A percentile compares a stretch with the other conserved stretches of the same genome.
These are phyloP conservation scores for Pogonomyrmex barbatus DNA, from an alignment of 1,140 invertebrate genomes.

Conservation along the genomic window DNA sequence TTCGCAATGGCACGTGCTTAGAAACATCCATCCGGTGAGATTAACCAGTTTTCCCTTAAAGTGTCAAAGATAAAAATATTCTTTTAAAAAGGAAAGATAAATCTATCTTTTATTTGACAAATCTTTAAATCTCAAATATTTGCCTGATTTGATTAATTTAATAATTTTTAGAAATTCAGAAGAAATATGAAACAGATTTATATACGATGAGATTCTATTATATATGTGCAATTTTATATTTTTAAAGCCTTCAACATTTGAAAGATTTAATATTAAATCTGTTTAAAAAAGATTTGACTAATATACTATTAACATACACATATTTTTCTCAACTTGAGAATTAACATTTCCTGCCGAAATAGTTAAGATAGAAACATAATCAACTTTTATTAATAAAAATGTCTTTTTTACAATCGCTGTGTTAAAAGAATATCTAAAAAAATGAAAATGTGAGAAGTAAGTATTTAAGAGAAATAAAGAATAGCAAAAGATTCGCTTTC, in stretches of 20 bases:
- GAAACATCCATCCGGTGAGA: background rate
- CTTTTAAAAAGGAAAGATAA: background rate
- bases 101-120: background rate
- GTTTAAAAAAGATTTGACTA: background rate
- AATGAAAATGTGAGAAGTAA: background rate
- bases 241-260: background rate
- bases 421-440: background rate
- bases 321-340: background rate
- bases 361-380: background rate
- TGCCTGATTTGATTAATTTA: too few relatives aligned
- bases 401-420: background rate
- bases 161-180: background rate
- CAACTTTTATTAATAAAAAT: background rate
- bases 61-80: background rate
- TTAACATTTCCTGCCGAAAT: background rate
- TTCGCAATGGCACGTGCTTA: conserved; percentile 34
- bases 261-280: conserved; percentile 2
- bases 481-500: background rate
- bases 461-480: background rate
- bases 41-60: background rate
- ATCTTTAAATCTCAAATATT: background rate
- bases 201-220: background rate
- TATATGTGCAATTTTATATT: background rate
- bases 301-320: too few relatives aligned
- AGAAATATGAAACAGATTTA: background rate